Evolutionary conservation across 2,797 vertebrate genomes (phyloP), one percentile per base, ranked within the genome.

Genomic region (Gila robusta): DNA sequence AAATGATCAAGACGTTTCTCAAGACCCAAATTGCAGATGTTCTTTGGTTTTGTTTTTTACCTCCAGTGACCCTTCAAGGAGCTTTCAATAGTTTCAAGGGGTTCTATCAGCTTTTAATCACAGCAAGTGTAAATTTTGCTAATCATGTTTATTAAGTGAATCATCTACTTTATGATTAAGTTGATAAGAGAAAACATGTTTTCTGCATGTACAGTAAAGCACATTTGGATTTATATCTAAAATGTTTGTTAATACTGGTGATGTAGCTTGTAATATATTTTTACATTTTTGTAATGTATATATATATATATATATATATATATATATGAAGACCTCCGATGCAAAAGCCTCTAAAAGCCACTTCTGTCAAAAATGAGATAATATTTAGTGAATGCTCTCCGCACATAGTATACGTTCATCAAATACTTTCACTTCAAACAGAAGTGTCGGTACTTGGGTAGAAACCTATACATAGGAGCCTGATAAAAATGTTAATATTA

Each of bases 101-200:
- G 12, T 79, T 39, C 4, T 91, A 93, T 94, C 93, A 70, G 89
- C 85, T 84, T 87, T 92, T 93, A 94, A 94, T 95, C 92, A 92
- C 12, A 64, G 86, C 88, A 26, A 81, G 79, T 91, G 83, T 90
- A 91, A 90, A 92, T 82, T 82, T 88, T 91, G 89, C 90, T 79
- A 91, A 85, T 78, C 88, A 89, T 89, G 88, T 91, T 72, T 81
- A 89, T 35, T 78, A 87, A 64, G 92, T 94, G 67, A 94, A 93
- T 94, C 88, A 94, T 93, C 84, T 86, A 91, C 89, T 26, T 56
- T 32, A 21, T n/a, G 23, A 6, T 47, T 47, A 47, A 47, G 44
- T 14, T 72, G 70, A 88, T 77, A 39, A 89, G 86, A 88, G 64
- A 80, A 64, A 77, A 19, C 69, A 37, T 9, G 47, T 87, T 87